Percentiles rank a stretch among this genome's conserved stretches.
Conservation (phyloP, 2,888 invertebrate genomes). For the Anorthoa munda region DNA sequence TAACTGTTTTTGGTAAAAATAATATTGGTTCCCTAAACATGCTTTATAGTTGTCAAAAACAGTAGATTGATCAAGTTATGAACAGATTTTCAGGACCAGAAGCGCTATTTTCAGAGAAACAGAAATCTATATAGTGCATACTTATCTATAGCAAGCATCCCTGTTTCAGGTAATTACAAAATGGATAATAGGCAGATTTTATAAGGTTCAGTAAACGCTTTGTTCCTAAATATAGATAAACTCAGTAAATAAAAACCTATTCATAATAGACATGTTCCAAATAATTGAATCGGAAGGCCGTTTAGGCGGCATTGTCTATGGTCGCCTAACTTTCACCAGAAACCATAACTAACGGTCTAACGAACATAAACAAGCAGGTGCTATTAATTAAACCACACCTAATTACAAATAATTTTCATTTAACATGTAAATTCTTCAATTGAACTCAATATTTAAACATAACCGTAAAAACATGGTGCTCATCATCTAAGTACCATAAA, state of each 20-base stretch:
- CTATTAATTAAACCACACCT: conserved; percentile 55
- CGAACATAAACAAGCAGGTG: conserved; percentile 55
- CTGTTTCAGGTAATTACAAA: too few species aligned
- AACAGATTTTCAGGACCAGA: neutral
- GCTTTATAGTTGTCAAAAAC: too few species aligned
- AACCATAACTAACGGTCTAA: conserved; percentile 54
- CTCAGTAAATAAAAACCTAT: too few species aligned
- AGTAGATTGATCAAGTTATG: too few species aligned
- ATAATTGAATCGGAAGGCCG: neutral
- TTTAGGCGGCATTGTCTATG: conserved; percentile 45
- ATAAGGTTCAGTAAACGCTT: too few species aligned
- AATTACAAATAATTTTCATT: conserved; percentile 61
- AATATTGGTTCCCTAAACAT: too few species aligned
- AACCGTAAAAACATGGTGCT: conserved; percentile 54
- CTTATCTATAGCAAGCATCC: neutral
- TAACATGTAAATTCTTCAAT: conserved; percentile 61
- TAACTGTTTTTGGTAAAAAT: too few species aligned
- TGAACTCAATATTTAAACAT: conserved; percentile 56
- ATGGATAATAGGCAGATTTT: too few species aligned
- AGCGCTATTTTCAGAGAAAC: neutral
- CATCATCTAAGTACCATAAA: conserved; percentile 77
- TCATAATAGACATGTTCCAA: neutral
- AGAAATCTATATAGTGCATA: too few species aligned
- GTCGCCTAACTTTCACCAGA: conserved; percentile 36
- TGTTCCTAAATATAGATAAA: neutral